phyloP scores from a whole-genome alignment of 2,888 invertebrate species.

The Macrosoma leucophasiata region DNA sequence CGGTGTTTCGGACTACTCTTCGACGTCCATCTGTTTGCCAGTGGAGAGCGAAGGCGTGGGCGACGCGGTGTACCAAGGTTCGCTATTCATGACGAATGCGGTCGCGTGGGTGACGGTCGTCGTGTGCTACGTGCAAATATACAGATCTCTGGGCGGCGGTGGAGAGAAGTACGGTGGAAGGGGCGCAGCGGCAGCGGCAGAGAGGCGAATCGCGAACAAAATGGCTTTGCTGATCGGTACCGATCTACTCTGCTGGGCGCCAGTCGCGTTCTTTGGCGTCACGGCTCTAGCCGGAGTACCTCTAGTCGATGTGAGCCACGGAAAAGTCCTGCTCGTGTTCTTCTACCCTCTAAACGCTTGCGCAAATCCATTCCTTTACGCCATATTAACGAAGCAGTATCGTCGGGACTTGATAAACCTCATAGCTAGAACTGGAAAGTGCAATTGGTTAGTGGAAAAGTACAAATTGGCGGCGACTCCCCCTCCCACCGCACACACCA shows the following conservation, averaged over 20 bases:
- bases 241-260: conserved; percentile 90
- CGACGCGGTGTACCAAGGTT: conserved; percentile 84
- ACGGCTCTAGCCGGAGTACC: conserved; percentile 91
- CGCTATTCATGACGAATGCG: conserved; percentile 84
- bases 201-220: conserved; percentile 88
- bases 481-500: conserved; percentile 60
- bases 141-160: conserved; percentile 84
- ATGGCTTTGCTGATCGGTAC: conserved; percentile 94
- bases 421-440: conserved; percentile 77
- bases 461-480: conserved; percentile 61
- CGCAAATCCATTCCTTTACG: conserved; percentile 94
- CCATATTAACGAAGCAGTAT: conserved; percentile 91
- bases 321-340: conserved; percentile 89
- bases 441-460: conserved; percentile 56
- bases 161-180: conserved; percentile 79
- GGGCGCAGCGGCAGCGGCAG: conserved; percentile 78
- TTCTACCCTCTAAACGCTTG: conserved; percentile 95
- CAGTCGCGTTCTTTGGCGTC: conserved; percentile 91
- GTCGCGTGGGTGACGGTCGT: conserved; percentile 89
- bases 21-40: conserved; percentile 90
- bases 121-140: conserved; percentile 90
- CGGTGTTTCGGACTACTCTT: conserved; percentile 91
- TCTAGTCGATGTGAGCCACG: conserved; percentile 86
- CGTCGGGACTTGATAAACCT: conserved; percentile 82
- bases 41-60: conserved; percentile 83